Base-by-base conservation (phyloP, 2,888 invertebrate genomes). In the Lepidochrysops patricia region DNA sequence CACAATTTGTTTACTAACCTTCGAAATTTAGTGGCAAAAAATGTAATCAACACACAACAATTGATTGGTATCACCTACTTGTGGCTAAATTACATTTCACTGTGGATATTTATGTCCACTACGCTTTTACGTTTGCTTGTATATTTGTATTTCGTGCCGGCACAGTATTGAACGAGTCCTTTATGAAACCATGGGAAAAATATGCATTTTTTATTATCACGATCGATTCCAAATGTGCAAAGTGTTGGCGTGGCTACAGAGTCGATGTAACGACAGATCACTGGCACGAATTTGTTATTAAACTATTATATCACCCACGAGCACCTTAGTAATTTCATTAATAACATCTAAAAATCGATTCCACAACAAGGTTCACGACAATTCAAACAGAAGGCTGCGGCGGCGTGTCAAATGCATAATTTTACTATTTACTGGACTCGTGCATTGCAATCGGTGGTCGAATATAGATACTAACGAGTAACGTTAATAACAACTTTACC, bases 271-370 rank as follows among this genome's bases (percentile, higher is more conserved):
- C 68, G 64, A 67, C 68, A 72, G 70, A 73, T 66, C 67, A 72
- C 68, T 65, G 66, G 64, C 78, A 75, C 76, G 70, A 74, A 75
- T 78, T 79, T 73, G 72, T 73, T 54, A 23, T 70, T 74, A 74
- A 70, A 72, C 74, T 75, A 77, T 74, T 77, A 78, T 80, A 84
- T 81, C 80, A 85, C 80, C 78, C 77, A 75, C 80, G 74, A 84
- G 79, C 83, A 85, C 83, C 79, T 84, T 76, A 72, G 79, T 86
- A 84, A 87, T 87, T 87, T 87, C 84, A 87, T 85, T 88, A 87
- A 88, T 88, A 88, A 86, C 86, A 86, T 80, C 83, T 85, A 86
- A 88, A 88, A 87, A 88, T 88, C 88, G 88, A 88, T 88, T 75
- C 75, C 79, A 85, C 85, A 82, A 79, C 80, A 83, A 77, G 76